These are phyloP conservation scores for Phenganax subtilis DNA, from an alignment of 92 coral and sea anemone species.

Conservation along the genomic window DNA sequence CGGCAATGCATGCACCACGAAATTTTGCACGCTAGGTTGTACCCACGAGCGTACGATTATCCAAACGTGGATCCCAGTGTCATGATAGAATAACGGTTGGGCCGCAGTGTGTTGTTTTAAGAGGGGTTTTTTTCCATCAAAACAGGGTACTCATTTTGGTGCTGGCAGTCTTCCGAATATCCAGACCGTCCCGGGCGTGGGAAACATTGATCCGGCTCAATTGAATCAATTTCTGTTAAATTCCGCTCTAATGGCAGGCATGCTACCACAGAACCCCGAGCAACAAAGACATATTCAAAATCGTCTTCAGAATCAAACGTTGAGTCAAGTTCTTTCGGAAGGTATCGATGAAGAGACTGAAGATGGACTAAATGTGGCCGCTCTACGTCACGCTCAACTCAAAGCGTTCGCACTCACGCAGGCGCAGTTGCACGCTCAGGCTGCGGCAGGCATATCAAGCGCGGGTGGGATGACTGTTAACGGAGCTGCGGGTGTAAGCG, in stretches of 20 bases:
- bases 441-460: constrained; percentile 47
- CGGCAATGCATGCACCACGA: no score
- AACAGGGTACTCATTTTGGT: constrained; percentile 75
- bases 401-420: constrained; percentile 82
- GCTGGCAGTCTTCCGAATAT: constrained; percentile 91
- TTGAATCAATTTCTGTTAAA: constrained; percentile 64
- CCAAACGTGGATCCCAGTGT: no score
- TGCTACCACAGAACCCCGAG: constrained; percentile 32
- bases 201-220: constrained; percentile 70
- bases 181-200: constrained; percentile 80
- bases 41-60: no score
- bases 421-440: constrained; percentile 80
- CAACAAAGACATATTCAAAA: constrained; percentile 47
- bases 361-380: constrained; percentile 67
- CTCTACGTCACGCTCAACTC: constrained; percentile 79
- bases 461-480: constrained; percentile 44
- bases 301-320: constrained; percentile 70
- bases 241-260: constrained; percentile 42
- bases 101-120: neutral
- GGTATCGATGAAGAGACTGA: constrained; percentile 95
- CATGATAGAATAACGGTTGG: neutral
- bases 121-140: neutral
- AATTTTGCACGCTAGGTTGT: no score
- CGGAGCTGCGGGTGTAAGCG: constrained; percentile 46
- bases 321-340: constrained; percentile 75